Conservation (phyloP, 2,888 invertebrate genomes). For the Agrochola lota region DNA sequence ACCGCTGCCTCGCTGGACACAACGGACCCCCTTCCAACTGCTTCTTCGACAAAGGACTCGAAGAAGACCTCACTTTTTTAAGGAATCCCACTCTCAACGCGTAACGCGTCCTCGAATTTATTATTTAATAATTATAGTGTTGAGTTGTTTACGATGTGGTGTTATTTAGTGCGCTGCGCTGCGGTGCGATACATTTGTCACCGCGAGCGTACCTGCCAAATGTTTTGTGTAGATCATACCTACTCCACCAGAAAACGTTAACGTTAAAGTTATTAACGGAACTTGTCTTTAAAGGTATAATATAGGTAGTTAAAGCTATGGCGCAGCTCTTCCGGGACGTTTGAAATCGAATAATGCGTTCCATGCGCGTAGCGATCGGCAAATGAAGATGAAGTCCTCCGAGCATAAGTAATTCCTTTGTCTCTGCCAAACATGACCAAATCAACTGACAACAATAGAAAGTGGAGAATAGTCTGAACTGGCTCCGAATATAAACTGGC, state of each 20-base stretch:
- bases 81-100: constrained; percentile 64
- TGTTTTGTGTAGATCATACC: constrained; percentile 16
- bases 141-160: constrained; percentile 60
- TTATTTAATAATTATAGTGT: constrained; percentile 67
- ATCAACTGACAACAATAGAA: constrained; percentile 72
- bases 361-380: background rate
- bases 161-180: constrained; percentile 55
- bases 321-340: background rate
- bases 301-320: background rate
- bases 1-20: constrained; percentile 70
- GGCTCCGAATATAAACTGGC: constrained; percentile 74
- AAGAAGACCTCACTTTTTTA: constrained; percentile 70
- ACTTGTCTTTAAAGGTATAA: background rate
- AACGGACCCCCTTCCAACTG: constrained; percentile 67
- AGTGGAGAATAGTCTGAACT: constrained; percentile 58
- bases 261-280: background rate
- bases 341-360: background rate
- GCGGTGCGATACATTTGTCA: constrained; percentile 56
- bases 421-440: constrained; percentile 68
- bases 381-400: constrained; percentile 38
- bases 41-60: constrained; percentile 73
- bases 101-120: constrained; percentile 51
- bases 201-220: constrained; percentile 37
- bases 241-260: background rate
- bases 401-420: constrained; percentile 51